These are phyloP conservation scores for Melieria omissa DNA, from an alignment of 2,888 invertebrate genomes.

Conservation along the genomic window DNA sequence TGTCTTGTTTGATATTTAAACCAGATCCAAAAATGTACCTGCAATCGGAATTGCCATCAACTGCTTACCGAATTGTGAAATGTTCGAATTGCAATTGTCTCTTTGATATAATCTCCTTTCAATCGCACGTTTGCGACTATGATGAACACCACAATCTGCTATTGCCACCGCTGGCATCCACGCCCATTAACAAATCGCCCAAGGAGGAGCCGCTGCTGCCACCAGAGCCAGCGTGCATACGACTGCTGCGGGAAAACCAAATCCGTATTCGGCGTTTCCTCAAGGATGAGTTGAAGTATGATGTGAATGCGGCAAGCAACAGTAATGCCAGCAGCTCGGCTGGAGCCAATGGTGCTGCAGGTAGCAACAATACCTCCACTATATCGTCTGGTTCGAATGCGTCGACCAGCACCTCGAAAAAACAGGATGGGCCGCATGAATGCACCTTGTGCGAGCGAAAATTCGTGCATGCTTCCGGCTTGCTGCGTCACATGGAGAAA, in stretches of 20 bases:
- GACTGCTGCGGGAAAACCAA: conserved; percentile 62
- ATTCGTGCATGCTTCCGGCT: conserved; percentile 65
- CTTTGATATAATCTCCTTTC: conserved; percentile 52
- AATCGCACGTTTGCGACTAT: conserved; percentile 56
- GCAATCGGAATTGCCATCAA: conserved; percentile 15
- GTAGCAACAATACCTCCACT: conserved; percentile 21
- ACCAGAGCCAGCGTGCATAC: conserved; percentile 53
- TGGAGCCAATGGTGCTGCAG: not conserved
- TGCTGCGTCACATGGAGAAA: conserved; percentile 65
- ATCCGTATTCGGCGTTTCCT: conserved; percentile 62
- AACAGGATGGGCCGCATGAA: conserved; percentile 59
- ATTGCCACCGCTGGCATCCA: conserved; percentile 25
- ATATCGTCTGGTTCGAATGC: conserved; percentile 25
- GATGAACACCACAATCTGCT: conserved; percentile 51
- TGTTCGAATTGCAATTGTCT: conserved; percentile 58
- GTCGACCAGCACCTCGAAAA: conserved; percentile 43
- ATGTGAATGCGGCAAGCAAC: conserved; percentile 49
- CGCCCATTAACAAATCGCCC: conserved; percentile 38
- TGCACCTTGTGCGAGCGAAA: conserved; percentile 65
- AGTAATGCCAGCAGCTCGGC: conserved; percentile 10
- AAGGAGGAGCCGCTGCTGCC: conserved; percentile 47
- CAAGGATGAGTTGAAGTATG: conserved; percentile 63
- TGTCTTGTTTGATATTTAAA: not conserved
- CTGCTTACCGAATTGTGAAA: conserved; percentile 48
- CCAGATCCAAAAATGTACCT: conserved; percentile 31